phyloP scores from a whole-genome alignment of 2,888 invertebrate genomes.

The Cyclophora punctaria region DNA sequence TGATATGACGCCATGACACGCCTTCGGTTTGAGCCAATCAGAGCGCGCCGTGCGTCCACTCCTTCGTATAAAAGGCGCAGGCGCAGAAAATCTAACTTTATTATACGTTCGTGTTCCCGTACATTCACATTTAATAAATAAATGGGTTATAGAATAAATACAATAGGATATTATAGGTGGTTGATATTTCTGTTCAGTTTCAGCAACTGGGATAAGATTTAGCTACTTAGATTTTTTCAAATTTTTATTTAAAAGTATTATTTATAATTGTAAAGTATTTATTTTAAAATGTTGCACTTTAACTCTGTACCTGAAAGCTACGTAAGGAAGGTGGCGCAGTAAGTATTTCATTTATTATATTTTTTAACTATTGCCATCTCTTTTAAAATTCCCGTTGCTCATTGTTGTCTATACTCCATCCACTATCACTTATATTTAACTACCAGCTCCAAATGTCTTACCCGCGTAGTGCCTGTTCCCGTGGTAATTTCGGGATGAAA shows the following conservation, averaged over 20 bases:
- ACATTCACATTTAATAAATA: constrained; percentile 33
- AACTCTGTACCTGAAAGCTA: constrained; percentile 59
- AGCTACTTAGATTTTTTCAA: constrained; percentile 15
- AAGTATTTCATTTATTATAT: constrained; percentile 40
- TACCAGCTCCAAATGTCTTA: no score
- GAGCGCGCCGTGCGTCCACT: constrained; percentile 39
- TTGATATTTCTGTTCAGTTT: constrained; percentile 72
- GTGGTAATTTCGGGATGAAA: no score
- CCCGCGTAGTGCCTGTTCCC: no score
- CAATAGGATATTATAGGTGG: constrained; percentile 66
- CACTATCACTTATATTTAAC: no score
- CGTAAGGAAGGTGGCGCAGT: constrained; percentile 55
- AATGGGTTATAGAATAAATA: constrained; percentile 68
- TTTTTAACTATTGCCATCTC: not conserved
- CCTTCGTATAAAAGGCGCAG: constrained; percentile 52
- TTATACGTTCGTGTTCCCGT: constrained; percentile 25
- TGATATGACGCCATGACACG: constrained; percentile 44
- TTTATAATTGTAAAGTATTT: constrained; percentile 19
- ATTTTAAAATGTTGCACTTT: constrained; percentile 58
- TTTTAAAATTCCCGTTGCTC: no score
- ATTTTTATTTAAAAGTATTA: constrained; percentile 30
- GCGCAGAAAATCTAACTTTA: constrained; percentile 37
- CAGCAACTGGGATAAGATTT: constrained; percentile 65
- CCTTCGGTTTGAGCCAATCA: constrained; percentile 64
- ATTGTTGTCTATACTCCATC: no score